Conservation (phyloP, 30 jellyfish, hydroid and myxozoan genomes). For the Rhopilema esculentum region DNA sequence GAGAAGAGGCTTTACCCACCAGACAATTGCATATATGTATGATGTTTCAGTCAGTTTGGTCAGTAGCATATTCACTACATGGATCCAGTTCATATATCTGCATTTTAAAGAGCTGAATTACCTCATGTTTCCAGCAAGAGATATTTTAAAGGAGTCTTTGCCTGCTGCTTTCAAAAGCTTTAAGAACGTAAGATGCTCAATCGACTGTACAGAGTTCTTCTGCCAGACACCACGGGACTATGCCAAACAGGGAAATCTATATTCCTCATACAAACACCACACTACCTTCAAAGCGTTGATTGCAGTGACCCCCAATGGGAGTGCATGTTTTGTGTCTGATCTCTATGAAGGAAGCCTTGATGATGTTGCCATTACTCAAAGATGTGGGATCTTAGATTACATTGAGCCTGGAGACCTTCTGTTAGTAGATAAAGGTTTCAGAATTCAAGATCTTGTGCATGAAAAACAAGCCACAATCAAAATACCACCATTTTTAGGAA, state of each 20-base stretch:
- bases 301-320: conserved; percentile 85
- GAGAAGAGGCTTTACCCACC: conserved; percentile 71
- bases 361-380: conserved; percentile 58
- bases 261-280: too few relatives aligned
- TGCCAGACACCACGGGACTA: conserved; percentile 58
- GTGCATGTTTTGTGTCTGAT: conserved; percentile 69
- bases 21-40: conserved; percentile 67
- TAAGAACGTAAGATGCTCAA: conserved; percentile 11
- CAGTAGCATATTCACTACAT: conserved; percentile 66
- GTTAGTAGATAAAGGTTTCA: conserved; percentile 87
- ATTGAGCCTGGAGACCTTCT: conserved; percentile 72
- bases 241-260: conserved; percentile 68
- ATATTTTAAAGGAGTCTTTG: conserved; percentile 5
- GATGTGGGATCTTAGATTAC: conserved; percentile 78
- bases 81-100: conserved; percentile 69
- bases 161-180: too few relatives aligned
- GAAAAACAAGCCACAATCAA: conserved; percentile 80
- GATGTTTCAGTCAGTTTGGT: conserved; percentile 61
- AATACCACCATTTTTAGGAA: conserved; percentile 85
- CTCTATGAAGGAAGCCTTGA: conserved; percentile 78
- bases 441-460: conserved; percentile 75
- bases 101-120: conserved; percentile 65
- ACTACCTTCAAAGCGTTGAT: conserved; percentile 72
- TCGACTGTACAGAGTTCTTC: conserved; percentile 74
- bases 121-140: conserved; percentile 75